Evolutionary conservation across 2,888 invertebrate species (phyloP), one percentile per base, ranked within the genome.

Genomic region (Drosophila monieri): DNA sequence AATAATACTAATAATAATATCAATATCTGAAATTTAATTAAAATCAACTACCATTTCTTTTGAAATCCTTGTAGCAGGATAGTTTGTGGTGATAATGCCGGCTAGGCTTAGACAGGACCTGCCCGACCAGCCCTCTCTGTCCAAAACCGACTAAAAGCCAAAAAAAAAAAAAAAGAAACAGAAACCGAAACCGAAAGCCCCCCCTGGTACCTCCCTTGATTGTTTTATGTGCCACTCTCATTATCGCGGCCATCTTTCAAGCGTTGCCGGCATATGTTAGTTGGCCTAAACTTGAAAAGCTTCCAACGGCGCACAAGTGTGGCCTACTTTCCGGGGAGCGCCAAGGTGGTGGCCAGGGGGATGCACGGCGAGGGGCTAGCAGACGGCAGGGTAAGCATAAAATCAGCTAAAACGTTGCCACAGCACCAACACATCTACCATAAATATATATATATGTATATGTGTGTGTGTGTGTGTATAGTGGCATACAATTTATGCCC

Each of bases 251-350:
- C 85, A 80, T 80, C 80, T 87, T 81, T 80, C 79, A 87, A 77
- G 78, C 76, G 83, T 65, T 85, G 79, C 86, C 68, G 83, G 86
- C 81, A 81, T 88, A 88, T 88, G 88, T 81, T 84, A 83, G 81
- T 85, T 88, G 77, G 74, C 72, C 70, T 85, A 85, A 87, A 81
- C 88, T 87, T 85, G 88, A 80, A 87, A 87, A 81, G 85, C 83
- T 86, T 79, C 55, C 78, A 72, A 73, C 74, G 30, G 18, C 57
- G 66, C 65, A 65, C 73, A 81, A 88, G 74, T 79, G 80, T 85
- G 80, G 77, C 81, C 88, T 83, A 83, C 88, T 74, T 88, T 79
- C 71, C 3, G 41, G 43, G 54, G 4, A 3, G 27, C 27, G 27
- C 27, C 27, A 27, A 27, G 27, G 27, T 27, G 27, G 9, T 9